Evolutionary conservation across 2,113 vertebrate species (phyloP).

Genomic region (Aythya baeri): DNA sequence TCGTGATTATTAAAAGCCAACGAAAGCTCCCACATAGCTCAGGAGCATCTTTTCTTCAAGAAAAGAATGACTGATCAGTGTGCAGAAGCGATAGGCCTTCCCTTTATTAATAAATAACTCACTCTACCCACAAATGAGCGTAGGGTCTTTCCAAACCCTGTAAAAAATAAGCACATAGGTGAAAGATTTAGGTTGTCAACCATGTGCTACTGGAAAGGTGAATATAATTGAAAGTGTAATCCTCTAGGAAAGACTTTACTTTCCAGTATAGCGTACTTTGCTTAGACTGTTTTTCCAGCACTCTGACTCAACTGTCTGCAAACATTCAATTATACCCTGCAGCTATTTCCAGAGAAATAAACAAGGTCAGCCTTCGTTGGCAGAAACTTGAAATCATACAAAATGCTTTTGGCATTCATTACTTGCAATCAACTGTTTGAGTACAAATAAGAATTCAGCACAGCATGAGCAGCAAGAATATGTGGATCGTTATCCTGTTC

Average conservation of each 20-base stretch:
- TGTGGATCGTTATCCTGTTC: not conserved
- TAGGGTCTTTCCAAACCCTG: not conserved
- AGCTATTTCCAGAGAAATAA: slow-evolving; percentile 65
- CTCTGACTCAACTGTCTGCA: slow-evolving; percentile 57
- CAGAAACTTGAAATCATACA: slow-evolving; percentile 58
- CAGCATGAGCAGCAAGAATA: not conserved
- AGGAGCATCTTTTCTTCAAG: not conserved
- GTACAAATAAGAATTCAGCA: slow-evolving; percentile 15
- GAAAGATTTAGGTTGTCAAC: not conserved
- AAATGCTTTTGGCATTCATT: slow-evolving; percentile 58
- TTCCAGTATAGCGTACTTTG: slow-evolving; percentile 13
- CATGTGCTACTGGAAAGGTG: not conserved
- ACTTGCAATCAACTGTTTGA: slow-evolving; percentile 21
- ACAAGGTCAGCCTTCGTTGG: slow-evolving; percentile 57
- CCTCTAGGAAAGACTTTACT: not conserved
- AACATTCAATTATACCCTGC: slow-evolving; percentile 61
- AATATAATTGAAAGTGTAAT: not conserved
- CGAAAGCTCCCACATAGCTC: not conserved
- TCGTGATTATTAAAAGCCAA: not conserved
- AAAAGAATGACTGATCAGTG: not conserved
- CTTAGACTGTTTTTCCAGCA: slow-evolving; percentile 43
- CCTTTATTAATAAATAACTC: not conserved
- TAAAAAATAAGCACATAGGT: not conserved
- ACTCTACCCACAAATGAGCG: not conserved
- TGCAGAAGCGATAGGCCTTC: not conserved